phyloP scores from a whole-genome alignment of 1,140 invertebrate species.

The Pogonus chalceus region DNA sequence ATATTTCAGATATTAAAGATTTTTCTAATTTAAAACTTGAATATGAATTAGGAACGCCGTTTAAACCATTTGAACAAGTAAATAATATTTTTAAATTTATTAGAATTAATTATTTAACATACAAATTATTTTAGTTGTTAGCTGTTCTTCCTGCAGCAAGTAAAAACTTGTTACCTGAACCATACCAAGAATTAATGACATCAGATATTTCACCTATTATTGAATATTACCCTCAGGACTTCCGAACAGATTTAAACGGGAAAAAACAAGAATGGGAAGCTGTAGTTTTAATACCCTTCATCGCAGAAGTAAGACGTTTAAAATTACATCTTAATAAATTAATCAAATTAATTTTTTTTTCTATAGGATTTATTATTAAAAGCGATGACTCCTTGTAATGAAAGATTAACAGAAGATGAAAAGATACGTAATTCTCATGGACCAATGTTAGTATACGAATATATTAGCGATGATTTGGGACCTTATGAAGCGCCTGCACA shows the following conservation, averaged over 20 bases:
- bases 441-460: slow-evolving; percentile 72
- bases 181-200: slow-evolving; percentile 77
- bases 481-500: slow-evolving; percentile 46
- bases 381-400: slow-evolving; percentile 66
- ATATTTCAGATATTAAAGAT: slow-evolving; percentile 83
- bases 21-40: slow-evolving; percentile 63
- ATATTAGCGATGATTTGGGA: slow-evolving; percentile 47
- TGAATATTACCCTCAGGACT: slow-evolving; percentile 83
- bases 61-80: slow-evolving; percentile 87
- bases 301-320: slow-evolving; percentile 64
- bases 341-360: too few species aligned
- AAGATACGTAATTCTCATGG: slow-evolving; percentile 68
- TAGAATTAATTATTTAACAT: slow-evolving; percentile 1
- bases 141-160: slow-evolving; percentile 85
- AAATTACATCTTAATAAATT: slow-evolving; percentile 1
- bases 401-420: slow-evolving; percentile 61
- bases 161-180: slow-evolving; percentile 63
- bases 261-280: slow-evolving; percentile 97
- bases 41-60: slow-evolving; percentile 80
- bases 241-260: slow-evolving; percentile 84
- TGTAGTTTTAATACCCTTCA: slow-evolving; percentile 93
- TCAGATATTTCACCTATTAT: slow-evolving; percentile 72
- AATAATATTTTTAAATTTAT: slow-evolving; percentile 3
- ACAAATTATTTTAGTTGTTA: slow-evolving; percentile 47
- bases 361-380: slow-evolving; percentile 50